Percentiles rank a stretch among this genome's conserved stretches.
Conservation (phyloP, 1,140 invertebrate genomes). For the Himalopsyche phryganea region DNA sequence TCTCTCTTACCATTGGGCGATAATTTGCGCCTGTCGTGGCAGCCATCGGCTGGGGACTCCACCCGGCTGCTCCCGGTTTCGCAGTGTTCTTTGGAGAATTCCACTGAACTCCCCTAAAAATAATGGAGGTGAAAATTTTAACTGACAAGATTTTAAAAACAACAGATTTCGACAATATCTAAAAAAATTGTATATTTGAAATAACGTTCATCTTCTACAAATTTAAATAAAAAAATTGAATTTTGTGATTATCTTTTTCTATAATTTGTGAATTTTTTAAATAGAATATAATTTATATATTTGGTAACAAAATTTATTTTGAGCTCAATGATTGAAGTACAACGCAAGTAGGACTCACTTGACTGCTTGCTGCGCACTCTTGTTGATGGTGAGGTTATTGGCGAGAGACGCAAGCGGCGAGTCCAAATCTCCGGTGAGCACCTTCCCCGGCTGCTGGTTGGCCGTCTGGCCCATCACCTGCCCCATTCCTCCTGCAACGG, state of each 20-base stretch:
- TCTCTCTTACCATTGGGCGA: conserved; percentile 71
- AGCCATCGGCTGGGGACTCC: conserved; percentile 82
- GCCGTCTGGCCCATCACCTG: conserved; percentile 37
- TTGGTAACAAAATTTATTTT: no score
- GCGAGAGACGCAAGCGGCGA: conserved; percentile 85
- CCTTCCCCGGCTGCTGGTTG: conserved; percentile 58
- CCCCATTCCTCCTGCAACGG: conserved; percentile 34
- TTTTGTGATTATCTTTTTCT: no score
- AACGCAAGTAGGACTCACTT: conserved; percentile 33
- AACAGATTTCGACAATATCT: conserved; percentile 2
- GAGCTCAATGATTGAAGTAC: no score
- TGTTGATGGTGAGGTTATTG: conserved; percentile 89
- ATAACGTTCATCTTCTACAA: no score
- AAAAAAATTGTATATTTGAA: no score
- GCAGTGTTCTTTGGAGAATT: conserved; percentile 81
- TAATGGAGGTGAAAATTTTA: conserved; percentile 4
- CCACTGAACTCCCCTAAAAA: conserved; percentile 71
- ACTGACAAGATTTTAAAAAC: conserved; percentile 2
- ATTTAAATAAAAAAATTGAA: no score
- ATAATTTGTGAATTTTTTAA: no score
- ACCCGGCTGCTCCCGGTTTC: conserved; percentile 67
- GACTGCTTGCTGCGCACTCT: conserved; percentile 55
- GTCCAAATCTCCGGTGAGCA: conserved; percentile 88
- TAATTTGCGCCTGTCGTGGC: conserved; percentile 80
- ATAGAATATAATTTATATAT: no score